phyloP scores from a whole-genome alignment of 1,140 invertebrate genomes.

The Tigriopus japonicus region DNA sequence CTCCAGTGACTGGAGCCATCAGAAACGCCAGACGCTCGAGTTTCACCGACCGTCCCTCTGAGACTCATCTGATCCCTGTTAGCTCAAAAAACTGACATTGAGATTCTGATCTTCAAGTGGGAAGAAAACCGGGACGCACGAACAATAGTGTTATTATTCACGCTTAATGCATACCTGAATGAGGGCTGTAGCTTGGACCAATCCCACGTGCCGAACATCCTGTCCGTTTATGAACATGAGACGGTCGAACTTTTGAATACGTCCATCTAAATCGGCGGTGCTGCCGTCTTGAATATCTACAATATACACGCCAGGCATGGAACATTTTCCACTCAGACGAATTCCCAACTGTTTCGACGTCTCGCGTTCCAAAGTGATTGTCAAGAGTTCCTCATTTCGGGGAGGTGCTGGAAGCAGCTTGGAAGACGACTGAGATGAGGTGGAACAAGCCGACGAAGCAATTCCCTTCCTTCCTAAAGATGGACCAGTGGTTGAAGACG shows the following conservation, averaged over 20 bases:
- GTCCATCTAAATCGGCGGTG: conserved; percentile 35
- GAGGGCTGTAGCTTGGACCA: conserved; percentile 30
- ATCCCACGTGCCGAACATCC: conserved; percentile 27
- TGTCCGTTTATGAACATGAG: conserved; percentile 33
- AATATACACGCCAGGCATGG: conserved; percentile 30
- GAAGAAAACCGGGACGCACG: too few relatives aligned
- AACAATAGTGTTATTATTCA: too few relatives aligned
- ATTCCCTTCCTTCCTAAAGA: not conserved
- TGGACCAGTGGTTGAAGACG: too few relatives aligned
- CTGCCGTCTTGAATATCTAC: conserved; percentile 29
- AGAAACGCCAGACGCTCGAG: too few relatives aligned
- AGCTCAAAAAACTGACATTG: too few relatives aligned
- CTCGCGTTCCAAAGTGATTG: conserved; percentile 26
- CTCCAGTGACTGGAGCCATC: too few relatives aligned
- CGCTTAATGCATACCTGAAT: conserved; percentile 25
- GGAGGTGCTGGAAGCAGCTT: not conserved
- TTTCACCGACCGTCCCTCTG: too few relatives aligned
- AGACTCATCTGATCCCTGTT: too few relatives aligned
- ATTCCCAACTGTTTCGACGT: conserved; percentile 30
- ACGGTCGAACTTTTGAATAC: conserved; percentile 38
- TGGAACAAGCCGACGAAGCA: not conserved
- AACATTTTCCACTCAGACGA: conserved; percentile 29
- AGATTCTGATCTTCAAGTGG: too few relatives aligned
- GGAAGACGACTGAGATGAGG: not conserved
- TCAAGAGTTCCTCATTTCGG: conserved; percentile 25